Percentiles rank a stretch among this genome's conserved stretches.
These are phyloP conservation scores for Deilephila porcellus DNA, from an alignment of 2,888 invertebrate genomes.

Conservation along the genomic window DNA sequence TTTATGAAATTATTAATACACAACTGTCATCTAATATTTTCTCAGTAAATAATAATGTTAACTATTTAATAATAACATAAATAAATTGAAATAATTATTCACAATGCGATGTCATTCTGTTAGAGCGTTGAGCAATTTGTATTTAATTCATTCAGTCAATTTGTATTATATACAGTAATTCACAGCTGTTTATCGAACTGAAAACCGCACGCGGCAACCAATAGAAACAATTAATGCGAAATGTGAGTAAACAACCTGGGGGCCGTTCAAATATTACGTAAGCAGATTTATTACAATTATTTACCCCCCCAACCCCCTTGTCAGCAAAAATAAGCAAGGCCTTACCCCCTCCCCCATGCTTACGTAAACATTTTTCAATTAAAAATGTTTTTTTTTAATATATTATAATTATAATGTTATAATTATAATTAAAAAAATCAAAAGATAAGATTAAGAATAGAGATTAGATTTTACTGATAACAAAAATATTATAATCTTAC, in stretches of 20 bases:
- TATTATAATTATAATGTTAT: too few species aligned
- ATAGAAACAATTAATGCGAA: slow-evolving; percentile 63
- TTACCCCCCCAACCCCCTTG: too few species aligned
- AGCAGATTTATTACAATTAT: too few species aligned
- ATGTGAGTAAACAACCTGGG: slow-evolving; percentile 68
- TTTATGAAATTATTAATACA: not conserved
- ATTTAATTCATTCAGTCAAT: slow-evolving; percentile 43
- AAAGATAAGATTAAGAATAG: too few species aligned
- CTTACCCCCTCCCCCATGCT: too few species aligned
- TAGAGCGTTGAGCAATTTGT: slow-evolving; percentile 46
- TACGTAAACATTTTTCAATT: too few species aligned
- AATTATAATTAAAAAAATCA: too few species aligned
- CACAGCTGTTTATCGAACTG: slow-evolving; percentile 50
- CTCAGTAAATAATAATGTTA: not conserved
- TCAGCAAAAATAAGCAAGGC: too few species aligned
- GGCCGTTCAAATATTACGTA: too few species aligned
- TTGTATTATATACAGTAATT: slow-evolving; percentile 48
- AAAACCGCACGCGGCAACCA: slow-evolving; percentile 63
- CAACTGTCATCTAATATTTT: not conserved
- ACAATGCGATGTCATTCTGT: slow-evolving; percentile 41
- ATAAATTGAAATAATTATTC: slow-evolving; percentile 21
- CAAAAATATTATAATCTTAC: too few species aligned
- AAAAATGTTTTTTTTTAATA: too few species aligned
- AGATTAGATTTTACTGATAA: too few species aligned
- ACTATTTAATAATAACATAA: not conserved